Evolutionary conservation across 2,888 invertebrate species (phyloP), one percentile per base, ranked within the genome.

Genomic region (Watsonalla binaria): DNA sequence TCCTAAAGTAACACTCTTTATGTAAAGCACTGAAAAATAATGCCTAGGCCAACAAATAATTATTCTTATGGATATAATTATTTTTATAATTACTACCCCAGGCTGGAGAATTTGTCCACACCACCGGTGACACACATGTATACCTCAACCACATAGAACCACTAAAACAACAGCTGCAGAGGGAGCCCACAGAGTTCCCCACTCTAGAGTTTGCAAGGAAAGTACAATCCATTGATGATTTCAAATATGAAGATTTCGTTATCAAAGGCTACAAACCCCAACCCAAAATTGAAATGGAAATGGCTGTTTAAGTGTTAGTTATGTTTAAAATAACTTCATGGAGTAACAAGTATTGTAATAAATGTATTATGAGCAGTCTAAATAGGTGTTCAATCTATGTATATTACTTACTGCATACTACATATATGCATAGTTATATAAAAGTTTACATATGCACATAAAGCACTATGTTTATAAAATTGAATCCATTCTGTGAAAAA

Each of bases 121-220:
- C 97, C 0, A 92, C 98, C 63, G 99, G 99, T 9, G 99, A 99
- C 85, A 95, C 97, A 46, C 99, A 99, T 86, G 94, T 99, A 0
- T 99, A 99, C 78, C 82, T 93, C 8, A 98, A 97, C 79, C 99
- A 99, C 77, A 88, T 97, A 33, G 95, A 96, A 53, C 95, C 97
- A 0, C 84, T 99, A 0, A 92, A 94, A 72, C 92, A 94, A 66
- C 99, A 99, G 86, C 68, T 98, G 24, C 82, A 92, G 68, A 93
- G 99, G 52, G 89, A 88, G 53, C 98, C 99, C 0, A 92, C 92
- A 52, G 92, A 94, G 8, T 99, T 98, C 77, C 98, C 98, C 0
- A 95, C 92, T 57, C 83, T 99, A 51, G 89, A 91, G 53, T 96
- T 99, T 76, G 93, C 93, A 62, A 92, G 96, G 45, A 88, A 94